Conservation (phyloP, 2,888 invertebrate species). For the Pseudoips prasinana region DNA sequence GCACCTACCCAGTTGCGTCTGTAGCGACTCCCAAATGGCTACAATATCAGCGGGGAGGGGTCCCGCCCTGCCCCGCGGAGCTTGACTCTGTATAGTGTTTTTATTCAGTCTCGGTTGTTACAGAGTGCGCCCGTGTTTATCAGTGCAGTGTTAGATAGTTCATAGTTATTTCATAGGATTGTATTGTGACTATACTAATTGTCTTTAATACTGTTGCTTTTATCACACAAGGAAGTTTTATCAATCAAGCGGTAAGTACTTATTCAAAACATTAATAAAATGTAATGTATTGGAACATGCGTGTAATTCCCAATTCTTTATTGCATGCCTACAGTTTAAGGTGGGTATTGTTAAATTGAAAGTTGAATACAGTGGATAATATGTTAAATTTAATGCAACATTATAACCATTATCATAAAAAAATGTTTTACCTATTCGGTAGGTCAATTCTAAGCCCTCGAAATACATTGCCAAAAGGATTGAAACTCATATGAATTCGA, state of each 20-base stretch:
- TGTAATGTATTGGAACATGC: slow-evolving; percentile 14
- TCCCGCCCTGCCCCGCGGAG: slow-evolving; percentile 14
- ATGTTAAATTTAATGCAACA: slow-evolving; percentile 12
- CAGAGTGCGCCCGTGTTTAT: slow-evolving; percentile 14
- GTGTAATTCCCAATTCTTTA: slow-evolving; percentile 12
- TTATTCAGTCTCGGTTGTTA: slow-evolving; percentile 13
- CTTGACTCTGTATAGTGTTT: slow-evolving; percentile 14
- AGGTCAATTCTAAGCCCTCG: slow-evolving; percentile 14
- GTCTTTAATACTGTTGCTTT: slow-evolving; percentile 14
- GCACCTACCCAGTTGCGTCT: slow-evolving; percentile 13
- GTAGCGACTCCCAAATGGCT: slow-evolving; percentile 14
- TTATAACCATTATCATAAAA: slow-evolving; percentile 14
- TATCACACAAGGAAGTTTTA: slow-evolving; percentile 14
- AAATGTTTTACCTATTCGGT: slow-evolving; percentile 14
- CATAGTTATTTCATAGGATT: slow-evolving; percentile 15
- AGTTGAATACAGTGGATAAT: slow-evolving; percentile 14
- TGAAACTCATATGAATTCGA: slow-evolving; percentile 16
- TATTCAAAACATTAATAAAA: slow-evolving; percentile 12
- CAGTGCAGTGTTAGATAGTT: slow-evolving; percentile 15
- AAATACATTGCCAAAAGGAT: slow-evolving; percentile 13
- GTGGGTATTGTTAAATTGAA: slow-evolving; percentile 12
- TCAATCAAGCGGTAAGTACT: slow-evolving; percentile 14
- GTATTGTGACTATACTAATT: slow-evolving; percentile 15
- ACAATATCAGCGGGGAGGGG: slow-evolving; percentile 14
- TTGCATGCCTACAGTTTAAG: slow-evolving; percentile 13